Base-by-base conservation (phyloP, 2,888 invertebrate species). In the Ichneumon xanthorius region DNA sequence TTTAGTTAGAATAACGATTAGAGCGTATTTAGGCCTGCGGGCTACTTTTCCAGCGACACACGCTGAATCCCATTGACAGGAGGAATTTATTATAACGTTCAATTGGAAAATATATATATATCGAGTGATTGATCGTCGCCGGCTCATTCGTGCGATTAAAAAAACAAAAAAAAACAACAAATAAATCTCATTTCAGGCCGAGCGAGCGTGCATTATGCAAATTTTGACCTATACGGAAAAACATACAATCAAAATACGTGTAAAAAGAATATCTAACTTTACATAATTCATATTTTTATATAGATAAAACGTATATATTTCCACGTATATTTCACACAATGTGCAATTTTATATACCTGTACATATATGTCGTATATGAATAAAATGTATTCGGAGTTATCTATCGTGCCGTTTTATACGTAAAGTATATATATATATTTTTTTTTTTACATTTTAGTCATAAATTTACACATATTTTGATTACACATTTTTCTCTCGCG, bases 11-110 rank as follows among this genome's bases (percentile, higher is more conserved):
- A 87, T 88, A 88, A 88, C 86, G 87, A 90, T 92, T 92, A 92
- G 90, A 91, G 89, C 90, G 88, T 92, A 92, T 92, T 92, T 92
- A 92, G 92, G 92, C 92, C 92, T 92, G 92, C 89, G 92, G 92
- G 92, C 92, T 92, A 92, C 92, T 92, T 92, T 92, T 92, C 84
- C 92, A 90, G 91, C 91, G 89, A 90, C 79, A 76, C 88, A 88
- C 88, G 90, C 91, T 90, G 89, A 91, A 89, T 92, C 90, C 90
- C 90, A 89, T 90, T 86, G 81, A 87, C 86, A 86, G 80, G 88
- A 90, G 86, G 86, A 86, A 90, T 80, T 58, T 65, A 78, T 82
- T 37, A 81, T 73, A 72, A 80, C 70, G 63, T 82, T 84, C 84
- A 71, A 87, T 87, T 84, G 67, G 81, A 77, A 80, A 80, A 80